Evolutionary conservation across 2,888 invertebrate genomes (phyloP).

Genomic region (Galerucella nymphaeae): DNA sequence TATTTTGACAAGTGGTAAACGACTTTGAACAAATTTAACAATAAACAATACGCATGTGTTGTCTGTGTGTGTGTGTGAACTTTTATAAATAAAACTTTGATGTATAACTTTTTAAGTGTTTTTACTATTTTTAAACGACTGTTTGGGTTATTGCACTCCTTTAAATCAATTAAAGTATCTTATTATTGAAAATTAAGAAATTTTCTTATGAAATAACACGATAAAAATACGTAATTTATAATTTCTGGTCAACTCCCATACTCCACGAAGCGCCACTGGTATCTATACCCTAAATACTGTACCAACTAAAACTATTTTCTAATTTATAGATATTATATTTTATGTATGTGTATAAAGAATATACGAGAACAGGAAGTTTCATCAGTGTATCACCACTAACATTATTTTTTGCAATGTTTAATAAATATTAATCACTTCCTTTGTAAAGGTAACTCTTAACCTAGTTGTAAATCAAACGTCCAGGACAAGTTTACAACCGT

Average conservation of each 20-base stretch:
- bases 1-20: slow-evolving; percentile 17
- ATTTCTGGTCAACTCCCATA: too few species aligned
- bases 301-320: neutral
- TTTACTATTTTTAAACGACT: too few species aligned
- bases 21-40: slow-evolving; percentile 1
- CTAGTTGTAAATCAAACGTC: slow-evolving; percentile 36
- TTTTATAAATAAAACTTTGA: slow-evolving; percentile 2
- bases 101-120: neutral
- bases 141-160: too few species aligned
- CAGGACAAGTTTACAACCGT: slow-evolving; percentile 30
- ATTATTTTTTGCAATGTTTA: slow-evolving; percentile 41
- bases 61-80: neutral
- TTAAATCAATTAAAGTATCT: too few species aligned
- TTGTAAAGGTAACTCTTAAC: slow-evolving; percentile 36
- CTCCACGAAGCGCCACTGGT: too few species aligned
- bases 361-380: slow-evolving; percentile 31
- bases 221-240: too few species aligned
- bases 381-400: slow-evolving; percentile 34
- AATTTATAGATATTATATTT: slow-evolving; percentile 10
- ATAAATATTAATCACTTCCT: slow-evolving; percentile 41
- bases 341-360: slow-evolving; percentile 11
- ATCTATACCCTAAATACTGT: neutral
- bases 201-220: too few species aligned
- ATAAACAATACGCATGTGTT: slow-evolving; percentile 16
- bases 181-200: too few species aligned